Evolutionary conservation across 1,140 invertebrate genomes (phyloP).

Genomic region (Drosophila pandora): DNA sequence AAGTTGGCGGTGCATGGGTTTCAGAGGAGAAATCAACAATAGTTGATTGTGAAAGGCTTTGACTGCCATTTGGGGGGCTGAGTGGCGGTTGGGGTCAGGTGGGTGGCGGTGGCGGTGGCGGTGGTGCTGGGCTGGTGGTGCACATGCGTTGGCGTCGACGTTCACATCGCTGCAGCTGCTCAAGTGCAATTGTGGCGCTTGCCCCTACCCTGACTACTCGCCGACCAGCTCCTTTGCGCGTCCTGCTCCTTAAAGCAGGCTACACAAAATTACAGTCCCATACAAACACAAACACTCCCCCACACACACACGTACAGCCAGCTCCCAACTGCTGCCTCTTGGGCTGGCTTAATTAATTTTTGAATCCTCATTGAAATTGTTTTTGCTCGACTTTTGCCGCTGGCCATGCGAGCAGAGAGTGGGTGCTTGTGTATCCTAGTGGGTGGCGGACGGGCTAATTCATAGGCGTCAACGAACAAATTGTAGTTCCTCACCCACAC

Average conservation of each 20-base stretch:
- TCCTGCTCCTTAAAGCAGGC: conserved; percentile 34
- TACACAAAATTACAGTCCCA: conserved; percentile 49
- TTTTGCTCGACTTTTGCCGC: conserved; percentile 54
- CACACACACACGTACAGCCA: conserved; percentile 12
- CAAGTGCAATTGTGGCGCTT: conserved; percentile 66
- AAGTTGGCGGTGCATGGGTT: conserved; percentile 36
- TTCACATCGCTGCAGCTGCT: conserved; percentile 57
- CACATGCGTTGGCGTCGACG: conserved; percentile 49
- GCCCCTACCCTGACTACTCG: not conserved
- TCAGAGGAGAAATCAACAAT: conserved; percentile 52
- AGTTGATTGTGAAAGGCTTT: conserved; percentile 61
- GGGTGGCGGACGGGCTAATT: conserved; percentile 57
- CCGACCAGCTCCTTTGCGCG: not conserved
- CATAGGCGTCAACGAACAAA: conserved; percentile 73
- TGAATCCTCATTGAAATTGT: conserved; percentile 75
- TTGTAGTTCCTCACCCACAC: conserved; percentile 57
- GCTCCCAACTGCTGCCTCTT: conserved; percentile 22
- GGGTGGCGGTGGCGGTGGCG: not conserved
- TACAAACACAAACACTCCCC: conserved; percentile 15
- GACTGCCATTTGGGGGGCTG: conserved; percentile 15
- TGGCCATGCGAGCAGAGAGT: conserved; percentile 31
- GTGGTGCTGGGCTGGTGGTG: conserved; percentile 9
- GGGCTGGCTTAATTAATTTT: conserved; percentile 76
- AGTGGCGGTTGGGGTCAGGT: conserved; percentile 12
- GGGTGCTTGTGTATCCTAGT: conserved; percentile 28